A percentile compares a stretch with the other conserved stretches of the same genome.
These are phyloP conservation scores for Spea hammondii DNA, from an alignment of 2,797 vertebrate species.

Conservation along the genomic window DNA sequence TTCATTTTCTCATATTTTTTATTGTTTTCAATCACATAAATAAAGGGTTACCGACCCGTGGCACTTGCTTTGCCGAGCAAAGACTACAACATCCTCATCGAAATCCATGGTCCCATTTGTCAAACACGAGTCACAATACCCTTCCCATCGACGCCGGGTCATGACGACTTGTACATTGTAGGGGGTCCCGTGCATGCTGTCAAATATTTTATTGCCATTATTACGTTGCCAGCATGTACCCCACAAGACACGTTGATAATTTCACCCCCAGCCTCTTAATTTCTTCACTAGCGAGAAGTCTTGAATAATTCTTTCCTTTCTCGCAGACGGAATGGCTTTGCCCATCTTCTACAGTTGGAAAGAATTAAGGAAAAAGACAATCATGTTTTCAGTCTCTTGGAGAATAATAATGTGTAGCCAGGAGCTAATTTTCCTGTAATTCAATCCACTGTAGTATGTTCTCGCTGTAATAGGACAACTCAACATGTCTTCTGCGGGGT, in stretches of 20 bases:
- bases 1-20: too few species aligned
- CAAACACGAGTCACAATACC: too few species aligned
- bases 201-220: too few species aligned
- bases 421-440: slow-evolving; percentile 96
- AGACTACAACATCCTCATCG: too few species aligned
- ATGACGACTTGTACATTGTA: too few species aligned
- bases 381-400: slow-evolving; percentile 83
- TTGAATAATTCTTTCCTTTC: slow-evolving; percentile 13
- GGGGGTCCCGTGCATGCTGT: too few species aligned
- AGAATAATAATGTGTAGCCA: slow-evolving; percentile 86
- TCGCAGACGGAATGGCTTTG: slow-evolving; percentile 1
- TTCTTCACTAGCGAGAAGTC: not conserved
- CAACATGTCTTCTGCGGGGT: slow-evolving; percentile 67
- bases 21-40: too few species aligned
- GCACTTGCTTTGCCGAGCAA: too few species aligned
- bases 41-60: too few species aligned
- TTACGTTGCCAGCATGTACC: not conserved
- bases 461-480: slow-evolving; percentile 82
- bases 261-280: slow-evolving; percentile 3
- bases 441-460: slow-evolving; percentile 87
- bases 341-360: slow-evolving; percentile 35
- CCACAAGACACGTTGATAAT: not conserved
- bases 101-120: too few species aligned
- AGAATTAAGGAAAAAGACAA: slow-evolving; percentile 57
- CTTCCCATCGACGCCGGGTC: too few species aligned